Percentiles rank a stretch among this genome's conserved stretches.
Evolutionary conservation across 1,140 invertebrate species (phyloP).

Genomic region (Bombus balteatus): DNA sequence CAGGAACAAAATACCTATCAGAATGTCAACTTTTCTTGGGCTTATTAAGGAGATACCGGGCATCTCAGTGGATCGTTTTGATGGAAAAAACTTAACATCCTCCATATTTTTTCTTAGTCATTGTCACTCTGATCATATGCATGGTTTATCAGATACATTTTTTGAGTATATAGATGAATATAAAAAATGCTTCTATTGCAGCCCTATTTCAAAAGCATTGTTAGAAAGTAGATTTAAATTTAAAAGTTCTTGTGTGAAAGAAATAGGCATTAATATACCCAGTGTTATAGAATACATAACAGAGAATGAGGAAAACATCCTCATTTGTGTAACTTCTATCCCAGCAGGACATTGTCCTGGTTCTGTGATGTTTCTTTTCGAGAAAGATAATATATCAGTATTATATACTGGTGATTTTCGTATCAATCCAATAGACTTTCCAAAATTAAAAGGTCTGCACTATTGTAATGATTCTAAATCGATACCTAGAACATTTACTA

Average conservation of each 20-base stretch:
- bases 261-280: constrained; percentile 69
- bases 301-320: constrained; percentile 71
- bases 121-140: constrained; percentile 87
- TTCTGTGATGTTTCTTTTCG: constrained; percentile 89
- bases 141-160: constrained; percentile 81
- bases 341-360: constrained; percentile 89
- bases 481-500: constrained; percentile 83
- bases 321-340: constrained; percentile 84
- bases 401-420: constrained; percentile 90
- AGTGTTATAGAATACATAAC: constrained; percentile 67
- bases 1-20: constrained; percentile 64
- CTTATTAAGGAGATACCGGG: constrained; percentile 85
- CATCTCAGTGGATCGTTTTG: constrained; percentile 86
- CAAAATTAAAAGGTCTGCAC: constrained; percentile 84
- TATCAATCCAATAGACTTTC: constrained; percentile 82
- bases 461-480: constrained; percentile 68
- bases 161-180: constrained; percentile 58
- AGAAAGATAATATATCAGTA: constrained; percentile 80
- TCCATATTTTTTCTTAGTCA: constrained; percentile 87
- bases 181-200: constrained; percentile 76
- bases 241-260: constrained; percentile 68
- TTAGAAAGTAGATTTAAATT: constrained; percentile 60
- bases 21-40: constrained; percentile 86
- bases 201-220: constrained; percentile 73
- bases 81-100: constrained; percentile 80